Evolutionary conservation across 2,797 vertebrate genomes (phyloP), one percentile per base, ranked within the genome.

Genomic region (Otus scops): DNA sequence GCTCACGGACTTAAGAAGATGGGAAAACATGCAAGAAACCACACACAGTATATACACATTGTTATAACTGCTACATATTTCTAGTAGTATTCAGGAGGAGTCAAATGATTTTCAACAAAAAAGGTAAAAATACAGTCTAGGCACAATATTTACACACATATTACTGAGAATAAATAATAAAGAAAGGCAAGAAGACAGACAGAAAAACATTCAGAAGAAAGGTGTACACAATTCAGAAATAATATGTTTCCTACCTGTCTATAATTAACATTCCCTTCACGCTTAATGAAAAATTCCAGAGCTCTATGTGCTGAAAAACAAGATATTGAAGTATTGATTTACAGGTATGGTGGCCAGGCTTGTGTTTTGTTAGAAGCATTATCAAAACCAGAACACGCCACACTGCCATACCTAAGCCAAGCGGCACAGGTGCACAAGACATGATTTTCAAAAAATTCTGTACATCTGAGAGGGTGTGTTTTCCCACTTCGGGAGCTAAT

Each of bases 221-320:
- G 8, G 2, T 3, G 2, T 21, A 47, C 5, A 60, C 13, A 59
- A 61, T 50, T 14, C 39, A 82, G 32, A 5, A 88, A 68, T 76
- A 88, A 54, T 15, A 38, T 22, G 28, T 11, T 28, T 83, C 79
- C 22, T 98, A 98, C 98, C 98, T 98, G 88, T 97, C 86, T 97
- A 82, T 98, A 98, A 91, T 98, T 97, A 92, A 98, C 28, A 68
- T 13, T 95, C 36, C 96, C 97, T 57, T 93, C 92, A 11, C 8
- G 95, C 43, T 97, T 96, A 61, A 39, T 88, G 94, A 98, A 97
- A 92, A 98, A 98, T 88, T 98, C 98, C 93, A 98, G 95, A 87
- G 96, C 98, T 97, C 98, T 98, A 48, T 98, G 98, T 70, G 98
- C 98, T 98, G 90, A 92, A 96, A 97, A 93, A 92, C 89, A 97